Conservation (phyloP, 2,888 invertebrate genomes). For the Leucoma salicis region DNA sequence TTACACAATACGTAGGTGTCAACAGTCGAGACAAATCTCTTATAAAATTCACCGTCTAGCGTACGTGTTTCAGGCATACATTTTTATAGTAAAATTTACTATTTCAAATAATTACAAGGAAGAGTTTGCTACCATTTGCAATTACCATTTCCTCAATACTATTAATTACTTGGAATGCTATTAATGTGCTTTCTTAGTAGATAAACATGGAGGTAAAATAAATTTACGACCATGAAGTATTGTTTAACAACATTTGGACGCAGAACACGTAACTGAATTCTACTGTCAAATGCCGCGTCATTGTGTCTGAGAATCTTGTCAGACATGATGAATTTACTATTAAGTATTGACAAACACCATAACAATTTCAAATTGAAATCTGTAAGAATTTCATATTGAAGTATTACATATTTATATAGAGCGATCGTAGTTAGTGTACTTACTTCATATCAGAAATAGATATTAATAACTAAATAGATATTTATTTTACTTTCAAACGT, state of each 20-base stretch:
- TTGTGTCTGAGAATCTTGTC: constrained; percentile 32
- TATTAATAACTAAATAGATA: too few species aligned
- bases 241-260: constrained; percentile 26
- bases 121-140: background rate
- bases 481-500: too few species aligned
- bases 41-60: constrained; percentile 57
- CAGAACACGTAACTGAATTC: constrained; percentile 19
- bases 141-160: background rate
- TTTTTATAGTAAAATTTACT: background rate
- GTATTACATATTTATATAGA: background rate
- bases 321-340: constrained; percentile 29
- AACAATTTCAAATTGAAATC: background rate
- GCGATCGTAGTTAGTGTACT: too few species aligned
- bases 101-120: background rate
- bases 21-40: constrained; percentile 57
- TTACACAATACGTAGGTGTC: constrained; percentile 69
- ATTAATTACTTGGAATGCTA: constrained; percentile 12
- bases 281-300: constrained; percentile 29
- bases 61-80: constrained; percentile 17
- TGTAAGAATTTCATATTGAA: background rate
- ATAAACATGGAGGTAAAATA: constrained; percentile 31
- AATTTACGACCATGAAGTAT: constrained; percentile 21
- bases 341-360: constrained; percentile 6
- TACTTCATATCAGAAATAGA: too few species aligned
- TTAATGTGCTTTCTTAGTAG: constrained; percentile 14